phyloP scores from a whole-genome alignment of 2,797 vertebrate genomes.

The Odontamblyopus lacepedii region DNA sequence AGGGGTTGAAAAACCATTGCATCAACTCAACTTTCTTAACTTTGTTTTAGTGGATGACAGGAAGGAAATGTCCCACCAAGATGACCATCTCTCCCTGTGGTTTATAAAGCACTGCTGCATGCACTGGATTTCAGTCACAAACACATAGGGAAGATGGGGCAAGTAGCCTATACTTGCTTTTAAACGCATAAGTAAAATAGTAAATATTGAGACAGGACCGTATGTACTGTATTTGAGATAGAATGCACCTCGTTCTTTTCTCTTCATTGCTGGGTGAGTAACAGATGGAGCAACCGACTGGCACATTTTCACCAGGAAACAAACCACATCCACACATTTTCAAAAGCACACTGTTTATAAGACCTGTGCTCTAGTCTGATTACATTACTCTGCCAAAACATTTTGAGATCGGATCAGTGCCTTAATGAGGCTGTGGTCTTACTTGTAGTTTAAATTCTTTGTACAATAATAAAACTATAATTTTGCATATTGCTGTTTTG shows the following conservation, averaged over 20 bases:
- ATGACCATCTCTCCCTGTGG: slow-evolving; percentile 57
- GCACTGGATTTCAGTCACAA: slow-evolving; percentile 1
- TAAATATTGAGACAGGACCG: slow-evolving; percentile 1
- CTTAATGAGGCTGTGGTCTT: background rate
- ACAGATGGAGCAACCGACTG: slow-evolving; percentile 19
- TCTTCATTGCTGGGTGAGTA: slow-evolving; percentile 62
- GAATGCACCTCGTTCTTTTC: slow-evolving; percentile 43
- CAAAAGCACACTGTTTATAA: slow-evolving; percentile 21
- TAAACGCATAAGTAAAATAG: background rate
- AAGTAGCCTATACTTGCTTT: background rate
- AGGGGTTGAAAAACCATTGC: slow-evolving; percentile 7
- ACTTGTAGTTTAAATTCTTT: background rate
- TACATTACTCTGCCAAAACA: slow-evolving; percentile 15
- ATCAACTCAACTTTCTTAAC: background rate
- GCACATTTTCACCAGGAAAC: slow-evolving; percentile 8
- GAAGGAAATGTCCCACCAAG: slow-evolving; percentile 72
- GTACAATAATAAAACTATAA: too few relatives aligned
- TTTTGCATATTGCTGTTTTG: too few relatives aligned
- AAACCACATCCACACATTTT: slow-evolving; percentile 2
- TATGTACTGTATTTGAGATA: slow-evolving; percentile 12
- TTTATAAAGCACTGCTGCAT: slow-evolving; percentile 32
- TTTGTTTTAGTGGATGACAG: slow-evolving; percentile 30
- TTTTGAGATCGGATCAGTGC: too few relatives aligned
- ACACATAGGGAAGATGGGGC: slow-evolving; percentile 7
- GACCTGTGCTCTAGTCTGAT: slow-evolving; percentile 10